These are phyloP conservation scores for Nomada hirtipes DNA, from an alignment of 2,888 invertebrate species.

Conservation along the genomic window DNA sequence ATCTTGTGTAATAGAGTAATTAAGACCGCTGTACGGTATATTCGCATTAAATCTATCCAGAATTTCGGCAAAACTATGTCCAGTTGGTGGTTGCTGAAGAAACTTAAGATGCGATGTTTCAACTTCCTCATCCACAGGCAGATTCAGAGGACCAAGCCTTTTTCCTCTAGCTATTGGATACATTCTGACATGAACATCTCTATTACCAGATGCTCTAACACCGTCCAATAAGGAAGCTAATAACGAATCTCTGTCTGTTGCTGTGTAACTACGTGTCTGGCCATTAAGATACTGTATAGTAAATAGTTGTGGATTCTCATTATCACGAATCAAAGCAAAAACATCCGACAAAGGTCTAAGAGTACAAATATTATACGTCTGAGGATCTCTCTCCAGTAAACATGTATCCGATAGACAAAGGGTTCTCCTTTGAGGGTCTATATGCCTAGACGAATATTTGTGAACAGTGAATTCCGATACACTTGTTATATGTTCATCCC, in stretches of 20 bases:
- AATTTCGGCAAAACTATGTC: slow-evolving; percentile 90
- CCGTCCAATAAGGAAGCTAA: slow-evolving; percentile 98
- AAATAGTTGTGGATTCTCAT: slow-evolving; percentile 96
- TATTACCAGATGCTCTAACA: slow-evolving; percentile 97
- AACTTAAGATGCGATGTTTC: slow-evolving; percentile 96
- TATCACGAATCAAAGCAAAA: slow-evolving; percentile 95
- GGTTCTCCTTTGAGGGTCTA: slow-evolving; percentile 94
- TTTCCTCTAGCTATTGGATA: slow-evolving; percentile 93
- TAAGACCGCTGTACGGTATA: slow-evolving; percentile 98
- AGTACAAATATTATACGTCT: slow-evolving; percentile 97
- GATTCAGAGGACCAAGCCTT: slow-evolving; percentile 94
- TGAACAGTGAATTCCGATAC: slow-evolving; percentile 98
- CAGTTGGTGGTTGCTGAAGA: slow-evolving; percentile 88
- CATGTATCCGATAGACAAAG: slow-evolving; percentile 98
- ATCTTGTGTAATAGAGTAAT: slow-evolving; percentile 98
- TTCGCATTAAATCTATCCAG: slow-evolving; percentile 98
- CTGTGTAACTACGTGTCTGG: slow-evolving; percentile 93
- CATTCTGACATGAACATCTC: slow-evolving; percentile 97
- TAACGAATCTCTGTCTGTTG: slow-evolving; percentile 98
- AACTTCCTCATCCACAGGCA: slow-evolving; percentile 97
- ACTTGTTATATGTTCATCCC: slow-evolving; percentile 98
- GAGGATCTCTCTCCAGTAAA: slow-evolving; percentile 97
- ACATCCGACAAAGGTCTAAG: slow-evolving; percentile 93
- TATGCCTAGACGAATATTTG: slow-evolving; percentile 93
- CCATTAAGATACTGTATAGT: slow-evolving; percentile 97